Evolutionary conservation across 1,140 invertebrate genomes (phyloP), one percentile per base, ranked within the genome.

Genomic region (Scaptomyza graminum): DNA sequence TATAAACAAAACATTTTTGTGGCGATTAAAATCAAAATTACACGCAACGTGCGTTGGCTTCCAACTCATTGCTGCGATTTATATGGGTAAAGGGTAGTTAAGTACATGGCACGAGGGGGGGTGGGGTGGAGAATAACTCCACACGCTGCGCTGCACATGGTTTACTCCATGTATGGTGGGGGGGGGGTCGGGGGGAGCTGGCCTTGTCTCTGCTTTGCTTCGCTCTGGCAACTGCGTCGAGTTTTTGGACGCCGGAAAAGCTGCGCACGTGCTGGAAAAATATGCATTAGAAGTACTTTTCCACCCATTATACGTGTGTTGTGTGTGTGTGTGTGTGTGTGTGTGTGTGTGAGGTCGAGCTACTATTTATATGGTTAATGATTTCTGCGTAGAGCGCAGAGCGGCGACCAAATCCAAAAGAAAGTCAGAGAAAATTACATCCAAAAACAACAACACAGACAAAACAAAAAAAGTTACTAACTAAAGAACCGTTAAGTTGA

Each of bases 1-100:
- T 88, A 88, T 89, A 88, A 88, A 88, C 83, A 88, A 88, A 88
- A 88, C 83, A 88, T 88, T 88, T 88, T 88, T 71, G 31, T 79
- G 77, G 83, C 83, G 83, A 88, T 88, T 88, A 88, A 83, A 88
- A 88, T 88, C 83, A 87, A 76, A 88, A 88, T 88, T 88, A 88
- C 83, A 88, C 83, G 83, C 83, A 88, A 88, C 83, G 83, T 88
- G 83, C 84, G 83, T 88, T 83, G 60, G 65, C 51, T 56, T 34
- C 59, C 74, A 79, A n/a, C 31, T 46, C 66, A 49, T 44, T 49
- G 64, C 34, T 51, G 47, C 25, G 15, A 39, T 54, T 13, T 16
- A 39, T 37, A 31, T 31, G 28, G 28, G 5, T 6, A 31, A 31
- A 31, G 28, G 28, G 31, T n/a, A 49, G 22, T 16, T 7, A 49